A percentile compares a stretch with the other conserved stretches of the same genome.
These are phyloP conservation scores for Macrotus californicus DNA, from an alignment of 2,113 vertebrate species.

Conservation along the genomic window DNA sequence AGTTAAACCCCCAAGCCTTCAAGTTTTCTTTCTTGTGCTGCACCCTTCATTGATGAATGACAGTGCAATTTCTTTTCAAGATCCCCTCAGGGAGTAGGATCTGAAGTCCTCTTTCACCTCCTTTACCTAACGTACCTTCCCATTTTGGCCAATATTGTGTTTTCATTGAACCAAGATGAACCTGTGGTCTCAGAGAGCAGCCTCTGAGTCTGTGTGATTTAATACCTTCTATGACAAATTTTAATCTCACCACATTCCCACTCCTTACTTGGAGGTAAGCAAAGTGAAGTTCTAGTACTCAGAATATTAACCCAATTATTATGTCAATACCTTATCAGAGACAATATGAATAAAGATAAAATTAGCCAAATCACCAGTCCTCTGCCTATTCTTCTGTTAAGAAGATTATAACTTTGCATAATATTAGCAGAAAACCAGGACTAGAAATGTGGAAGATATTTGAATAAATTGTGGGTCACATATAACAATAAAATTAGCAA, in stretches of 20 bases:
- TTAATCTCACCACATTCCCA: neutral
- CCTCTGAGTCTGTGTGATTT: neutral
- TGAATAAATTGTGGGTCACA: neutral
- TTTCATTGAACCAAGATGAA: neutral
- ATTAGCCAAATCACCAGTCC: neutral
- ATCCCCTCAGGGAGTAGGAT: neutral
- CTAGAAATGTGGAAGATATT: neutral
- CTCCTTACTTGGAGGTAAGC: neutral
- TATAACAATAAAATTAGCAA: neutral
- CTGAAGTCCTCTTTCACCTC: neutral
- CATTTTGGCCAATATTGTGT: neutral
- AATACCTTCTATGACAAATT: neutral
- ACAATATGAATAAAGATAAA: conserved; percentile 11
- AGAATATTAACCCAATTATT: neutral
- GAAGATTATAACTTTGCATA: neutral
- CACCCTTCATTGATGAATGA: neutral
- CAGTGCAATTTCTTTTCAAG: neutral
- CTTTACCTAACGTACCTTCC: neutral
- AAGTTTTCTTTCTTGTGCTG: neutral
- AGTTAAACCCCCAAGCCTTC: neutral
- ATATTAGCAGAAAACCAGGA: neutral
- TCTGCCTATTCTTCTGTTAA: neutral
- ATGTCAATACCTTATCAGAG: neutral
- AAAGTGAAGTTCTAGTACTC: neutral
- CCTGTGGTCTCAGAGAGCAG: neutral